A percentile compares a stretch with the other conserved stretches of the same genome.
Conservation (phyloP, 1,140 invertebrate species). For the Drosophila novamexicana region DNA sequence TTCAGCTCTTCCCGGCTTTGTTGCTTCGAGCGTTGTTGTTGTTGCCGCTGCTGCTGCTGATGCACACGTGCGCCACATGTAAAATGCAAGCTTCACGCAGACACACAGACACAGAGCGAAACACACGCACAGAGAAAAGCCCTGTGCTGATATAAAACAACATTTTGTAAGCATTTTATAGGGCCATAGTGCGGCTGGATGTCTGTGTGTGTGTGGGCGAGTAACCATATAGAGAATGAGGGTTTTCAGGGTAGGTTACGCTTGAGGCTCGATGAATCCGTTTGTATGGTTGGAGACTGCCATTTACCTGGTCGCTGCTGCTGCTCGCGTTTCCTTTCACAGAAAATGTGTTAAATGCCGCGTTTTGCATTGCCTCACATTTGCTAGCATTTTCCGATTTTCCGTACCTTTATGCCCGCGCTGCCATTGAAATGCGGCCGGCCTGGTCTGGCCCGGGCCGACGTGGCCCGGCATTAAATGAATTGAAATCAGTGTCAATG, state of each 20-base stretch:
- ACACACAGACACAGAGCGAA: slow-evolving; percentile 16
- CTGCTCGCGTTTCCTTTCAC: slow-evolving; percentile 50
- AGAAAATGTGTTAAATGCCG: slow-evolving; percentile 79
- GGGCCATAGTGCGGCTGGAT: slow-evolving; percentile 67
- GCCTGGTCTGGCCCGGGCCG: neutral
- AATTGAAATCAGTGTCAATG: slow-evolving; percentile 82
- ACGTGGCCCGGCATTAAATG: slow-evolving; percentile 38
- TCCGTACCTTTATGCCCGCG: slow-evolving; percentile 38
- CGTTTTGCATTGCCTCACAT: slow-evolving; percentile 73
- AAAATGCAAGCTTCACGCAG: slow-evolving; percentile 68
- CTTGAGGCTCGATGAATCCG: slow-evolving; percentile 1
- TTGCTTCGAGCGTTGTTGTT: slow-evolving; percentile 51
- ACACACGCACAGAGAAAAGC: neutral
- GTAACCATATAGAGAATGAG: too few relatives aligned
- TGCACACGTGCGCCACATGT: slow-evolving; percentile 75
- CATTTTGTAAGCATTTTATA: slow-evolving; percentile 82
- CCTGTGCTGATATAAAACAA: slow-evolving; percentile 71
- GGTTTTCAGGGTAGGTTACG: too few relatives aligned
- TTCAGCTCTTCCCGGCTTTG: slow-evolving; percentile 31
- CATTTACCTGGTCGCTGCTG: slow-evolving; percentile 13
- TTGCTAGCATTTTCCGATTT: slow-evolving; percentile 55
- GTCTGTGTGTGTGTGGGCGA: neutral
- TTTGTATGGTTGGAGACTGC: slow-evolving; percentile 14
- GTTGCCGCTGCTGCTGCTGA: slow-evolving; percentile 42
- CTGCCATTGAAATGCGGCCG: slow-evolving; percentile 62